These are phyloP conservation scores for Stichodactyla mertensii DNA, from an alignment of 64 coral and sea anemone species.

Conservation along the genomic window DNA sequence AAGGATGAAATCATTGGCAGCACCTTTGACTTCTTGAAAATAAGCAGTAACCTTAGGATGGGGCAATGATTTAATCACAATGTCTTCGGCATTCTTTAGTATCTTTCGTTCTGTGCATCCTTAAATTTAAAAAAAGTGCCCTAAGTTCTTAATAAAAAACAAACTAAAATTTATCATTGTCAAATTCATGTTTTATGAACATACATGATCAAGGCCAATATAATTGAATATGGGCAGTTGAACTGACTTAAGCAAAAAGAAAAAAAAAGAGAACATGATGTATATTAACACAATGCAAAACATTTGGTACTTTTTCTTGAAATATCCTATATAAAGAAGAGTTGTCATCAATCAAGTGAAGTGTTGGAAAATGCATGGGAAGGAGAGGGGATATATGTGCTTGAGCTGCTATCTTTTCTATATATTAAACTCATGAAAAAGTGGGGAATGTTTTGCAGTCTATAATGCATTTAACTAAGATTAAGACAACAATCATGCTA, in stretches of 20 bases:
- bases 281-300: background rate
- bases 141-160: no score
- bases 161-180: no score
- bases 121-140: background rate
- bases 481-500: no score
- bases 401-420: no score
- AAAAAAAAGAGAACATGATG: background rate
- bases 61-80: constrained; percentile 1
- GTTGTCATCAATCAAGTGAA: background rate
- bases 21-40: constrained; percentile 1
- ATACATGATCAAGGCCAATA: background rate
- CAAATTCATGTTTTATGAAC: background rate
- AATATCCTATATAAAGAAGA: background rate
- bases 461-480: no score
- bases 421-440: no score
- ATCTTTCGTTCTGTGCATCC: background rate
- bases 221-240: background rate
- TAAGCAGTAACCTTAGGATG: constrained; percentile 1
- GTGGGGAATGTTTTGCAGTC: no score
- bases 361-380: no score
- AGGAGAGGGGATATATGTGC: no score
- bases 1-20: background rate
- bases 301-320: constrained; percentile 2
- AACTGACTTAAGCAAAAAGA: background rate
- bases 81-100: background rate